Conservation (phyloP, 2,888 invertebrate genomes). For the Dynastes hyllus region DNA sequence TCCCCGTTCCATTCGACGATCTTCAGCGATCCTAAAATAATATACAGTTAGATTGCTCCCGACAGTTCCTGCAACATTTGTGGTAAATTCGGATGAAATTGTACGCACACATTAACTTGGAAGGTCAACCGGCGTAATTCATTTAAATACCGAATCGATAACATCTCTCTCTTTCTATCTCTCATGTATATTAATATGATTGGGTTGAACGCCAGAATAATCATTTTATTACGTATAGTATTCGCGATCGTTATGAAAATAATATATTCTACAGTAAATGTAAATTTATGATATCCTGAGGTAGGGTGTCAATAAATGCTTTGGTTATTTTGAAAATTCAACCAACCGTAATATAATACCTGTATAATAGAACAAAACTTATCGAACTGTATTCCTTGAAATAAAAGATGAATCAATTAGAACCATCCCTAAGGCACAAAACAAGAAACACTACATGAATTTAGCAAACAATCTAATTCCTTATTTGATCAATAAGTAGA, state of each 20-base stretch:
- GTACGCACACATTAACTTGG: slow-evolving; percentile 16
- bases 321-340: neutral
- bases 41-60: slow-evolving; percentile 4
- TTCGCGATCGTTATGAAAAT: slow-evolving; percentile 9
- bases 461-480: too few species aligned
- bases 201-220: slow-evolving; percentile 30
- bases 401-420: too few species aligned
- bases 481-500: too few species aligned
- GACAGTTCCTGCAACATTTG: slow-evolving; percentile 11
- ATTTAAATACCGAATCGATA: slow-evolving; percentile 40
- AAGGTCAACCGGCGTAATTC: slow-evolving; percentile 23
- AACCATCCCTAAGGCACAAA: neutral
- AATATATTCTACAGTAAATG: slow-evolving; percentile 8
- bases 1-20: neutral
- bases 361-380: neutral
- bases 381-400: neutral
- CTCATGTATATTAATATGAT: slow-evolving; percentile 40
- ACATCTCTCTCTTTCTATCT: slow-evolving; percentile 12
- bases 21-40: slow-evolving; percentile 18
- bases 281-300: slow-evolving; percentile 12
- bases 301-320: slow-evolving; percentile 5
- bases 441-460: neutral
- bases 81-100: neutral
- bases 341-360: neutral
- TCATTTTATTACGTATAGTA: slow-evolving; percentile 6